Evolutionary conservation across 2,113 vertebrate genomes (phyloP).

Genomic region (Callipepla squamata): DNA sequence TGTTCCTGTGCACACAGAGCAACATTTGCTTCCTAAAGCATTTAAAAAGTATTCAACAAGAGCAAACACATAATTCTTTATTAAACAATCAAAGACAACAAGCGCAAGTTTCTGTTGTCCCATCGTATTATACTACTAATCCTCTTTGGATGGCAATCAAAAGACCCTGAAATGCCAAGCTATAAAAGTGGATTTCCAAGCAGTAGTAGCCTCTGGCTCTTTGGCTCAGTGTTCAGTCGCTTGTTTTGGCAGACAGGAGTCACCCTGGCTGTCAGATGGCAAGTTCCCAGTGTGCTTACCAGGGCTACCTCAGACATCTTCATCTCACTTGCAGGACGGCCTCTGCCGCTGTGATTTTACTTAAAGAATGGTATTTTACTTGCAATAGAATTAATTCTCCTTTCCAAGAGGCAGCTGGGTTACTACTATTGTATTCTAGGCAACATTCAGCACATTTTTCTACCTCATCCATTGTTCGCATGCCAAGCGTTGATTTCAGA

Average conservation of each 20-base stretch:
- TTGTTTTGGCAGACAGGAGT: background rate
- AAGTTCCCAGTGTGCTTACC: background rate
- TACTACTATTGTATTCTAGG: background rate
- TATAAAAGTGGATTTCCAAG: conserved; percentile 20
- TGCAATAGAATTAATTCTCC: background rate
- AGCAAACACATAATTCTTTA: conserved; percentile 40
- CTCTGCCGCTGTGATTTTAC: background rate
- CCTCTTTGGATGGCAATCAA: conserved; percentile 56
- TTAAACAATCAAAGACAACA: conserved; percentile 63
- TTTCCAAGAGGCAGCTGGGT: background rate
- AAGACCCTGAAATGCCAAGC: conserved; percentile 45
- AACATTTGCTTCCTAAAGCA: conserved; percentile 2
- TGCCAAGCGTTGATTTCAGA: background rate
- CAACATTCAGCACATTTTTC: background rate
- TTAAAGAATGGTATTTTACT: background rate
- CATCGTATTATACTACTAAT: conserved; percentile 42
- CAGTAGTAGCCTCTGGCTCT: conserved; percentile 52
- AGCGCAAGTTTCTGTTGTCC: conserved; percentile 58
- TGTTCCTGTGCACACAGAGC: rapidly evolving
- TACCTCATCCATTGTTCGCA: background rate
- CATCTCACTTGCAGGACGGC: background rate
- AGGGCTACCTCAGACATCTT: background rate
- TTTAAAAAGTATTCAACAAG: background rate
- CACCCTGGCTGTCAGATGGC: background rate
- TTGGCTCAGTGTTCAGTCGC: conserved; percentile 30